Evolutionary conservation across 2,113 vertebrate genomes (phyloP).

Genomic region (Taurulus bubalis): DNA sequence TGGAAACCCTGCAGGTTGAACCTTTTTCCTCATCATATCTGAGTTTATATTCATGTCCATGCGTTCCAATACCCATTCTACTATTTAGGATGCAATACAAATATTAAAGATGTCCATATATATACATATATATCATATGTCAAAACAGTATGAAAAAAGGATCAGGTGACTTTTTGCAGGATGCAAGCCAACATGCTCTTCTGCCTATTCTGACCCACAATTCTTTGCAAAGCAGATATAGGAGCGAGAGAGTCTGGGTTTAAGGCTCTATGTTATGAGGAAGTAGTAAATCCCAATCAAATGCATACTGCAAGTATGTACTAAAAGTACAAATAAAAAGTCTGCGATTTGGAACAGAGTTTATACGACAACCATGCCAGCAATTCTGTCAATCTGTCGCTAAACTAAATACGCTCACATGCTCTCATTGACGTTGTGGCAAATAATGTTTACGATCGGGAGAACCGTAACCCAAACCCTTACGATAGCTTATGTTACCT

Average conservation of each 20-base stretch:
- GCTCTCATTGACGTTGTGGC: neutral
- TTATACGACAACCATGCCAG: neutral
- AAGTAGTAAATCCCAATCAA: too few species aligned
- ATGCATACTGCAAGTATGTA: too few species aligned
- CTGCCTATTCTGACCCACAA: neutral
- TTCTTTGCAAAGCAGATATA: neutral
- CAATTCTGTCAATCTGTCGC: neutral
- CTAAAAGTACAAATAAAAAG: too few species aligned
- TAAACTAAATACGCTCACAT: neutral
- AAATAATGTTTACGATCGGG: neutral
- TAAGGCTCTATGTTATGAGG: neutral
- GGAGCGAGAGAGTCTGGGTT: neutral
- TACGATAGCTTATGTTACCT: neutral
- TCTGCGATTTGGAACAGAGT: too few species aligned
- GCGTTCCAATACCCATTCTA: neutral
- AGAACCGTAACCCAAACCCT: neutral
- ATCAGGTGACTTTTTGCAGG: neutral
- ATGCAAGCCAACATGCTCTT: neutral
- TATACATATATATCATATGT: too few species aligned
- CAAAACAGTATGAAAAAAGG: neutral
- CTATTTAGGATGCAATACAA: neutral
- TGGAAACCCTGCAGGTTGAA: neutral
- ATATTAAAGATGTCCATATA: neutral
- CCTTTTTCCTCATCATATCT: neutral
- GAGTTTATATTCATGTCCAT: neutral